Percentiles rank a stretch among this genome's conserved stretches.
Conservation (phyloP, 2,888 invertebrate species). For the Trachelus stipa region DNA sequence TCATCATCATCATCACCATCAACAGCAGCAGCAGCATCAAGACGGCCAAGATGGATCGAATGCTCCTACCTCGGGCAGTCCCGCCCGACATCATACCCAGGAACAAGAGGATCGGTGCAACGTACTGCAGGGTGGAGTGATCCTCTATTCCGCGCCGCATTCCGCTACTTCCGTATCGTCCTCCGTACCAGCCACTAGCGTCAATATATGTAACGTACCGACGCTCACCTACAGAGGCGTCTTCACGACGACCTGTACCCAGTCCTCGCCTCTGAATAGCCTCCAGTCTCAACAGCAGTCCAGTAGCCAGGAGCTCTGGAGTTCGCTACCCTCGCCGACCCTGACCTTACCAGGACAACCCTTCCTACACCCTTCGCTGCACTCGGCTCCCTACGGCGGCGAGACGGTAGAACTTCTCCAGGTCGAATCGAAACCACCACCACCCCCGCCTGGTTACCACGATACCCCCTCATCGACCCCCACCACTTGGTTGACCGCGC, state of each 20-base stretch:
- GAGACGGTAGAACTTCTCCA: slow-evolving; percentile 62
- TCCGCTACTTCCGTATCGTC: slow-evolving; percentile 47
- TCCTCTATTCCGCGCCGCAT: slow-evolving; percentile 60
- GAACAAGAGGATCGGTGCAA: slow-evolving; percentile 61
- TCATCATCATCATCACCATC: slow-evolving; percentile 67
- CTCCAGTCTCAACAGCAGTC: slow-evolving; percentile 67
- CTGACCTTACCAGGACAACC: slow-evolving; percentile 57
- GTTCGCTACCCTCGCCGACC: slow-evolving; percentile 60
- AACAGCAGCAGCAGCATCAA: slow-evolving; percentile 67
- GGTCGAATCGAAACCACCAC: slow-evolving; percentile 67
- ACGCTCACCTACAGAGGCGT: slow-evolving; percentile 74
- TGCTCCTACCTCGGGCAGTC: slow-evolving; percentile 47
- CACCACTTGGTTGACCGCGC: slow-evolving; percentile 66
- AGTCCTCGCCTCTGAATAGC: slow-evolving; percentile 76
- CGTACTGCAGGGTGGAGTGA: slow-evolving; percentile 60
- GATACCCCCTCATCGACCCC: slow-evolving; percentile 71
- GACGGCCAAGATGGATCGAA: slow-evolving; percentile 36
- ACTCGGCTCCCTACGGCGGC: slow-evolving; percentile 58
- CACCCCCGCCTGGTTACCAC: slow-evolving; percentile 73
- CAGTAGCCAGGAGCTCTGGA: slow-evolving; percentile 64
- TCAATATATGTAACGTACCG: slow-evolving; percentile 67
- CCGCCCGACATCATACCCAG: slow-evolving; percentile 53
- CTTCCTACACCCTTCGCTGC: slow-evolving; percentile 63
- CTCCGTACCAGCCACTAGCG: slow-evolving; percentile 51
- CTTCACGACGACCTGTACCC: slow-evolving; percentile 77